Evolutionary conservation across 2,888 invertebrate species (phyloP), one percentile per base, ranked within the genome.

Genomic region (Amphipoea lucens): DNA sequence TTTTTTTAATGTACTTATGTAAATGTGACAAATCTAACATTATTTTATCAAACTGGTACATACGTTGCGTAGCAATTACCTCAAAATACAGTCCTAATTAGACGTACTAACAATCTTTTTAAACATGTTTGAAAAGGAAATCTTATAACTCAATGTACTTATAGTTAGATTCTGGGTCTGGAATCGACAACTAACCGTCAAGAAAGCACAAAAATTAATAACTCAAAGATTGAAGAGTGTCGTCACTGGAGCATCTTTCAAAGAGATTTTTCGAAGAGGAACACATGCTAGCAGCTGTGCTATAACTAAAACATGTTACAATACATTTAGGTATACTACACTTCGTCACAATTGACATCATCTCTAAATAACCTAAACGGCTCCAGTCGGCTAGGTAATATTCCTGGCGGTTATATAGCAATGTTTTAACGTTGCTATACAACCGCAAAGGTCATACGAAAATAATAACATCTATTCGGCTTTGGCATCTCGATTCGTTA

Each of bases 401-500:
- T 76, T 82, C 29, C 65, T 76, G 42, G 6, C 69, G 48, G 48
- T 66, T 66, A 76, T 54, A 3, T 48, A 60, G n/a, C 36, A 65
- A 71, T 42, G 40, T n/a, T 45, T 29, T 29, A 29, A 29, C 29
- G 29, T 29, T 29, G 29, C 29, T 29, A 29, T 29, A 29, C 29
- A 29, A 29, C 29, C 29, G 29, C 20, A 74, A 80, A 82, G 74
- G 66, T 78, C 63, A 79, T 57, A 71, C 70, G 40, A 77, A 81
- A 77, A 62, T 67, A 77, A 78, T 65, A 71, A 71, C 36, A 54
- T 40, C 17, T 51, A 51, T 57, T 74, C 62, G 36, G 54, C 65
- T 83, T 81, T 78, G 29, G 62, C 36, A 48, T 74, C 9, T 65
- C 29, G 36, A 73, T 74, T 83, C 62, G 20, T 65, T 48, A 54